Percentiles rank a stretch among this genome's conserved stretches.
phyloP scores from a whole-genome alignment of 2,113 vertebrate species.

The Bothrops jararaca region DNA sequence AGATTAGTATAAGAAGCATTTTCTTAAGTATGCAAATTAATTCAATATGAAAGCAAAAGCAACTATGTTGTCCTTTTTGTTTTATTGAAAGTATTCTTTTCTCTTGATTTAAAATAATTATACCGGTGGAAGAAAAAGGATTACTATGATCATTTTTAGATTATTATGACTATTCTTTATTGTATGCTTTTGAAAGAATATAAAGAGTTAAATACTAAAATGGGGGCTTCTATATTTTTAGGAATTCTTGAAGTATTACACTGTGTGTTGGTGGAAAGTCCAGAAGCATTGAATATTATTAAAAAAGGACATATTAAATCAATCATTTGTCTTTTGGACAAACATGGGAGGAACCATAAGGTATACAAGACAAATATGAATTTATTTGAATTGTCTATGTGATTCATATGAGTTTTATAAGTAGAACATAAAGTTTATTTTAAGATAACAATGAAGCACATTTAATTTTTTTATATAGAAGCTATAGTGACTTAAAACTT shows the following conservation, averaged over 20 bases:
- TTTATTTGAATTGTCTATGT: neutral
- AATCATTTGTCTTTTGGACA: conserved; percentile 93
- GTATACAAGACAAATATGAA: conserved; percentile 57
- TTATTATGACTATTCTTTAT: neutral
- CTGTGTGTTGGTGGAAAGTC: conserved; percentile 94
- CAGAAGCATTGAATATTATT: conserved; percentile 95
- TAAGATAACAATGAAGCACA: neutral
- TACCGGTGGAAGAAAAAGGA: neutral
- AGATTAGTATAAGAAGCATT: neutral
- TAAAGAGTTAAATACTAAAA: neutral
- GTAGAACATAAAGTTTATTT: neutral
- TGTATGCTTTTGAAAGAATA: neutral
- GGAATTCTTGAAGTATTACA: conserved; percentile 96
- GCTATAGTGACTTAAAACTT: neutral
- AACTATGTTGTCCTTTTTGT: neutral
- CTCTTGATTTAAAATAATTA: neutral
- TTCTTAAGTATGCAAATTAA: neutral
- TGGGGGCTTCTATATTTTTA: conserved; percentile 28
- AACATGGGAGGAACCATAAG: conserved; percentile 96
- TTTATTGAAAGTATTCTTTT: neutral
- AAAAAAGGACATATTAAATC: conserved; percentile 97
- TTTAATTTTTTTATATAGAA: neutral
- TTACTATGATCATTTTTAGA: neutral
- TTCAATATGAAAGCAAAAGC: neutral
- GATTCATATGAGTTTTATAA: neutral